Evolutionary conservation across 2,113 vertebrate genomes (phyloP).

Genomic region (Rhea americana): DNA sequence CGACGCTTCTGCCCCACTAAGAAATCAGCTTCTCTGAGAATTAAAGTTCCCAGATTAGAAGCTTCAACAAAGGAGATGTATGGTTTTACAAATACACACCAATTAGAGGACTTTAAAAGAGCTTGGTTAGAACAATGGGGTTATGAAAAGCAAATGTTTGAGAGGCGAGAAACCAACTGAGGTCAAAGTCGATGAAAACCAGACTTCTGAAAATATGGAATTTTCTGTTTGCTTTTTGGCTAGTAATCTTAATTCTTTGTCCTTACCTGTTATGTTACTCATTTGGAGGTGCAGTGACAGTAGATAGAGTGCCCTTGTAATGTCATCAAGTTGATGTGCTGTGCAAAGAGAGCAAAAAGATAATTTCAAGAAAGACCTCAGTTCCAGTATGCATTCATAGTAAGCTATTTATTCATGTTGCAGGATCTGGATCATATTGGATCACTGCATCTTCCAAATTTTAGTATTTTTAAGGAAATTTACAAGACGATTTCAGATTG

Average conservation of each 20-base stretch:
- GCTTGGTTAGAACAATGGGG: constrained; percentile 39
- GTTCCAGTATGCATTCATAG: not conserved
- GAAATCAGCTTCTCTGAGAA: not conserved
- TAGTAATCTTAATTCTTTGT: not conserved
- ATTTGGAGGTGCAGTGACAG: not conserved
- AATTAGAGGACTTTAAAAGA: constrained; percentile 19
- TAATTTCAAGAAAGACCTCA: not conserved
- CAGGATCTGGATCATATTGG: not conserved
- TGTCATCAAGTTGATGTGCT: not conserved
- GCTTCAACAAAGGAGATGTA: not conserved
- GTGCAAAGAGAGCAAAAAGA: not conserved
- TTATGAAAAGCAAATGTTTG: constrained; percentile 55
- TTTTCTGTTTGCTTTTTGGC: constrained; percentile 4
- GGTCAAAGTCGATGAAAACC: constrained; percentile 15
- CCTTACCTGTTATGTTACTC: not conserved
- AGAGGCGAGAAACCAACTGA: not conserved
- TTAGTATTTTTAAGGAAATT: not conserved
- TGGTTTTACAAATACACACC: constrained; percentile 35
- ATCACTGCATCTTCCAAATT: not conserved
- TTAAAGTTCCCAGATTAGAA: constrained; percentile 44
- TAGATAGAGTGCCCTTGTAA: not conserved
- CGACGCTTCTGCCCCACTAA: constrained; percentile 37
- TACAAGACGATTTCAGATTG: not conserved
- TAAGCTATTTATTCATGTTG: not conserved
- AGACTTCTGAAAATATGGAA: not conserved